Evolutionary conservation across 1,140 invertebrate genomes (phyloP), one percentile per base, ranked within the genome.

Genomic region (Bilobella aurantiaca): DNA sequence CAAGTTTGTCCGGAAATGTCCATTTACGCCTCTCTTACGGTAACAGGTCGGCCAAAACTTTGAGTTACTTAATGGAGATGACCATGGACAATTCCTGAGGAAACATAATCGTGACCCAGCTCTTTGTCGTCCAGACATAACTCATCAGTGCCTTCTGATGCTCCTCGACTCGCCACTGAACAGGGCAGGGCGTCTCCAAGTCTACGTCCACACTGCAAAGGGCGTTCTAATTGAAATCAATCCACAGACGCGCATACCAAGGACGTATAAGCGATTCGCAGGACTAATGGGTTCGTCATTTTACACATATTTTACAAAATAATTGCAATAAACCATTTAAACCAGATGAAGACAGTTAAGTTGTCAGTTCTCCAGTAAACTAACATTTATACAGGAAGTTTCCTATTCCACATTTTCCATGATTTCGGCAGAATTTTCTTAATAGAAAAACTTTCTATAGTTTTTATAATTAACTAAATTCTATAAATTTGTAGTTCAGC

Each of bases 181-280:
- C 75, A 79, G 92, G 73, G 90, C 92, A 63, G 92, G 91, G 18
- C 77, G 92, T 12, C 76, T 93, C 18, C 89, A 91, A 77, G 92
- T 99, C 0, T 99, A 96, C 76, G 84, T 99, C 67, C 91, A 93
- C 71, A 99, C 96, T 42, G 90, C 88, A 73, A 90, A 92, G 75
- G 98, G 98, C 85, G 93, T 98, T 49, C 79, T 99, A 0, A 98
- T 99, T 74, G 94, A 99, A 87, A 86, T 99, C 27, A 95, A 96
- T 81, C 96, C 97, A 53, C 95, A 98, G 78, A 99, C 95, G 8
- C 86, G 96, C 75, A 96, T 99, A 76, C 97, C 97, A 0, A 84
- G 96, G 74, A 99, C 96, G 16, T 99, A 96, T 76, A 96, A 98
- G 76, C 83, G 96, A 75, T 99, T 99, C 84, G 93, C 94, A 75